Percentiles rank a stretch among this genome's conserved stretches.
phyloP scores from a whole-genome alignment of 2,888 invertebrate species.

The Hedya salicella region DNA sequence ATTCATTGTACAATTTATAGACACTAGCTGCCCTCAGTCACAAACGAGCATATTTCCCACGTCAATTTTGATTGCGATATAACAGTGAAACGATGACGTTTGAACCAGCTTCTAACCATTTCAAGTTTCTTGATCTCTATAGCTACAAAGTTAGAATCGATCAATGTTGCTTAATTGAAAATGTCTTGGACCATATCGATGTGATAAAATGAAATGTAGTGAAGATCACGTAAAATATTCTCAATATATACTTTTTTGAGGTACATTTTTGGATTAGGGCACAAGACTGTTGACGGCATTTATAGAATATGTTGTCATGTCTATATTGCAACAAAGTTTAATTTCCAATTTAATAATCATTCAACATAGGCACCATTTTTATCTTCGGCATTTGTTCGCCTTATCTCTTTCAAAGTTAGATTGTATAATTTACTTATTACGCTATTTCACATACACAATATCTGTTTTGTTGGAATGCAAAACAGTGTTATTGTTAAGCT shows the following conservation, averaged over 20 bases:
- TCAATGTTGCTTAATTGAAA: conserved; percentile 20
- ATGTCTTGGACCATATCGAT: conserved; percentile 16
- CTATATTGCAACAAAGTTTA: background rate
- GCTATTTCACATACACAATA: too few relatives aligned
- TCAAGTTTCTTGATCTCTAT: conserved; percentile 49
- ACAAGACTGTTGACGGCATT: background rate
- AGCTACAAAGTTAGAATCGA: conserved; percentile 46
- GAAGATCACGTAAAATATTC: background rate
- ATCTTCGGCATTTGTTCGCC: background rate
- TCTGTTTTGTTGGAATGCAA: too few relatives aligned
- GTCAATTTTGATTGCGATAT: conserved; percentile 83
- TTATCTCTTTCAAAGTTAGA: background rate
- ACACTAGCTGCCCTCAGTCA: conserved; percentile 66
- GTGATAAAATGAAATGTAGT: background rate
- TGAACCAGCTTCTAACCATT: conserved; percentile 58
- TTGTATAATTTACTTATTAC: too few relatives aligned
- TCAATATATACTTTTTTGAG: too few relatives aligned
- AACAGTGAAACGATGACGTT: conserved; percentile 79
- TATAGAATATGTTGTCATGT: background rate
- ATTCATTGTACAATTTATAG: conserved; percentile 81
- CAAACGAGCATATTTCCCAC: conserved; percentile 84
- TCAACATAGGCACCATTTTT: background rate
- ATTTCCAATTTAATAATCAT: background rate
- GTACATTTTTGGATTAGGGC: too few relatives aligned
- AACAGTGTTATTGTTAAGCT: too few relatives aligned